A percentile compares a stretch with the other conserved stretches of the same genome.
These are phyloP conservation scores for Mylabris sibirica DNA, from an alignment of 2,888 invertebrate genomes.

Conservation along the genomic window DNA sequence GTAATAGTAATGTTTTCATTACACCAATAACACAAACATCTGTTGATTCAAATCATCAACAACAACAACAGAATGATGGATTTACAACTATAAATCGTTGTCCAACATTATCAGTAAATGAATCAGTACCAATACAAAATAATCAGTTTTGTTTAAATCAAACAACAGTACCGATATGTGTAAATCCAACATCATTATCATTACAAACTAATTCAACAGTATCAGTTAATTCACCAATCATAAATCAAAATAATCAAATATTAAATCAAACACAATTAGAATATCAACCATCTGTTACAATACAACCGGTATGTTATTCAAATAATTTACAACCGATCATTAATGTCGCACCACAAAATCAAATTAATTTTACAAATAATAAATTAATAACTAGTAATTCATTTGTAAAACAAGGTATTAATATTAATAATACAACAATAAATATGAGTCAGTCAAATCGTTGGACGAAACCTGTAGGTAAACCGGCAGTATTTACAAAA, in stretches of 20 bases:
- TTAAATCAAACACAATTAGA: constrained; percentile 21
- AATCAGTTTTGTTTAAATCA: constrained; percentile 49
- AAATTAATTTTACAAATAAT: constrained; percentile 49
- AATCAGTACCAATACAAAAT: constrained; percentile 31
- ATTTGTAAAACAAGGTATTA: constrained; percentile 48
- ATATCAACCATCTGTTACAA: constrained; percentile 50
- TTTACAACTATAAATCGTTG: neutral
- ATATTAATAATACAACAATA: constrained; percentile 10
- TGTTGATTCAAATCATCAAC: neutral
- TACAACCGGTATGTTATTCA: constrained; percentile 52
- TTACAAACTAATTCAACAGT: constrained; percentile 40
- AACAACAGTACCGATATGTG: constrained; percentile 48
- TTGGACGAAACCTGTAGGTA: constrained; percentile 51
- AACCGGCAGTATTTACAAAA: constrained; percentile 50
- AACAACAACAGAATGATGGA: neutral
- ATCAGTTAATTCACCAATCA: constrained; percentile 26
- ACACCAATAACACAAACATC: constrained; percentile 1
- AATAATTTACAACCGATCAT: constrained; percentile 51
- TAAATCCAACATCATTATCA: constrained; percentile 46
- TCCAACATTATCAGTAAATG: constrained; percentile 23
- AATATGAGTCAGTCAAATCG: constrained; percentile 39
- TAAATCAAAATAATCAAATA: constrained; percentile 9
- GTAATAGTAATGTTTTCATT: neutral
- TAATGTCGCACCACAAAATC: constrained; percentile 52
- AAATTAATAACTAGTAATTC: constrained; percentile 48